Evolutionary conservation across 1,140 invertebrate species (phyloP).

Genomic region (Solenopsis fugax): DNA sequence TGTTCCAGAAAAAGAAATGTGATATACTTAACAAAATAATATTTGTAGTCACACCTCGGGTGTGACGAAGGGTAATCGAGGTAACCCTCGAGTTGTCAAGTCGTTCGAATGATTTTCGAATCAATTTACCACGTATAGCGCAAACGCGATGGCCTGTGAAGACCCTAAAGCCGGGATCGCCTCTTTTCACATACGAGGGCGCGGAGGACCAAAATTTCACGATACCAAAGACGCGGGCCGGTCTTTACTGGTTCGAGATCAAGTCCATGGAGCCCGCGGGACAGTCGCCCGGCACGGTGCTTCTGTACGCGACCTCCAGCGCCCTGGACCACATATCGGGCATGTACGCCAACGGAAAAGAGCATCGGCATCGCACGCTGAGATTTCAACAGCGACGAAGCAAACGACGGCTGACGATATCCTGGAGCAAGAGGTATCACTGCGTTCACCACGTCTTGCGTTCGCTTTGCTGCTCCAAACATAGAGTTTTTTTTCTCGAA

Average conservation of each 20-base stretch:
- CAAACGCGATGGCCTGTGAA: conserved; percentile 84
- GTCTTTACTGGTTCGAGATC: conserved; percentile 86
- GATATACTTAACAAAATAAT: conserved; percentile 16
- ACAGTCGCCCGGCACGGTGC: conserved; percentile 81
- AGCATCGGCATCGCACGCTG: conserved; percentile 78
- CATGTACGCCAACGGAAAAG: conserved; percentile 74
- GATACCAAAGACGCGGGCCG: conserved; percentile 81
- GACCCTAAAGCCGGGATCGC: conserved; percentile 82
- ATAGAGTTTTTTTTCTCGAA: neutral
- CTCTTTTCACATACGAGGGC: conserved; percentile 84
- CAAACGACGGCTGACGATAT: conserved; percentile 82
- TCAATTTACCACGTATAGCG: conserved; percentile 44
- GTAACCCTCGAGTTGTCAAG: neutral
- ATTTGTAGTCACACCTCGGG: neutral
- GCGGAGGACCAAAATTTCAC: conserved; percentile 84
- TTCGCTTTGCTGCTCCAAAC: neutral
- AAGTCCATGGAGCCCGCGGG: conserved; percentile 74
- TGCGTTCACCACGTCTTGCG: neutral
- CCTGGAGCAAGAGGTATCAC: conserved; percentile 84
- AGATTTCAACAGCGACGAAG: conserved; percentile 84
- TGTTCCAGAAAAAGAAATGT: neutral
- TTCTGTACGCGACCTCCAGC: conserved; percentile 84
- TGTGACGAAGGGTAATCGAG: conserved; percentile 17
- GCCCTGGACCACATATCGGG: conserved; percentile 79
- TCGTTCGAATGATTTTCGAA: conserved; percentile 42